Conservation (phyloP, 1,140 invertebrate species). For the Apis florea region DNA sequence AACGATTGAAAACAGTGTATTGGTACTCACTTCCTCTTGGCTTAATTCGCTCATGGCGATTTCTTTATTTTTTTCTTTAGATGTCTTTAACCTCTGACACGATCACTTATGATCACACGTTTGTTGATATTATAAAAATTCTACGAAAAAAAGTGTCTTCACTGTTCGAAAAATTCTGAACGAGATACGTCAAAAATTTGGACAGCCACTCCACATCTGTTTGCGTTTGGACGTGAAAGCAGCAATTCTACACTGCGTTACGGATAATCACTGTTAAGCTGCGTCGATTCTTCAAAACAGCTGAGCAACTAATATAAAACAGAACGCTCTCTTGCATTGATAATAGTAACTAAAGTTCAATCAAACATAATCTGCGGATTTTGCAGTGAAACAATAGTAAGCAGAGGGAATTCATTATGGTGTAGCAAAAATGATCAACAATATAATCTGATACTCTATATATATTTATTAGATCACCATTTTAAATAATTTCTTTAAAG, state of each 20-base stretch:
- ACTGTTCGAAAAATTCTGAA: conserved; percentile 36
- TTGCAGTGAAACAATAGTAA: neutral
- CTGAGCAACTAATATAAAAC: conserved; percentile 68
- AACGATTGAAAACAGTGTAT: conserved; percentile 39
- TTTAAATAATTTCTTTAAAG: too few relatives aligned
- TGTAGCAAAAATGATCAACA: neutral
- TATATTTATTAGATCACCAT: too few relatives aligned
- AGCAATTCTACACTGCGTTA: conserved; percentile 62
- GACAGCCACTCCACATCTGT: conserved; percentile 77
- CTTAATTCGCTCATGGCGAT: conserved; percentile 86
- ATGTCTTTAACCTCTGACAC: conserved; percentile 32
- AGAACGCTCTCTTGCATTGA: conserved; percentile 41
- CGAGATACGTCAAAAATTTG: conserved; percentile 74
- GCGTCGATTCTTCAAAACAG: conserved; percentile 73
- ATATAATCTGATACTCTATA: neutral
- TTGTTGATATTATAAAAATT: conserved; percentile 10
- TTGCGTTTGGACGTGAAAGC: conserved; percentile 70
- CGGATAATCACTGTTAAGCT: conserved; percentile 59
- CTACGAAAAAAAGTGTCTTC: conserved; percentile 29
- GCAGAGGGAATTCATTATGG: neutral
- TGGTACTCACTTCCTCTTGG: conserved; percentile 86
- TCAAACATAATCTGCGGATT: neutral
- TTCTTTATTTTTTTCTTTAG: conserved; percentile 50
- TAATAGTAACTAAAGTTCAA: conserved; percentile 22
- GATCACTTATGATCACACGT: neutral